Evolutionary conservation across 2,113 vertebrate genomes (phyloP).

Genomic region (Aplodontia rufa): DNA sequence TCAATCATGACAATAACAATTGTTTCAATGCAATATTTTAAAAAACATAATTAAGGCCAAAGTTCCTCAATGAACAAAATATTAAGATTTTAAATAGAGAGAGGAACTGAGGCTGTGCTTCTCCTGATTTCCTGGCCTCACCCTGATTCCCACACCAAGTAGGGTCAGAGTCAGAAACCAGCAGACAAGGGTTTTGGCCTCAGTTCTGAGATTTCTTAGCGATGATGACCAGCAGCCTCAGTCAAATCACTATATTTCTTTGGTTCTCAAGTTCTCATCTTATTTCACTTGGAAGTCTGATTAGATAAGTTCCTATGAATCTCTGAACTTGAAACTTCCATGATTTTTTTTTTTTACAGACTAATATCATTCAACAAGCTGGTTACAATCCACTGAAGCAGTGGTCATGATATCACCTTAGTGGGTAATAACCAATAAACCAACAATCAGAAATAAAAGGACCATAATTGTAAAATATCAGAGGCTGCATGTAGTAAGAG

Average conservation of each 20-base stretch:
- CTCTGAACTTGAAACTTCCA: background rate
- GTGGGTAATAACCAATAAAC: too few species aligned
- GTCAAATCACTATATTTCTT: background rate
- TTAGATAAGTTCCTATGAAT: background rate
- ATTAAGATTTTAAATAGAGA: constrained; percentile 3
- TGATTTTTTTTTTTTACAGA: background rate
- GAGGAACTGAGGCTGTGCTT: background rate
- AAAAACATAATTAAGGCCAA: background rate
- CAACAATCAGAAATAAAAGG: too few species aligned
- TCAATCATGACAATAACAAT: background rate
- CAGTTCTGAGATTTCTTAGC: background rate
- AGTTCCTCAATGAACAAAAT: background rate
- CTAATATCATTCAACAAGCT: too few species aligned
- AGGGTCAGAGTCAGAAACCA: background rate
- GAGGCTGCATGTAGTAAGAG: too few species aligned
- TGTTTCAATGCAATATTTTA: background rate
- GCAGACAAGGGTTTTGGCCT: background rate
- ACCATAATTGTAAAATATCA: too few species aligned
- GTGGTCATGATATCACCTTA: too few species aligned
- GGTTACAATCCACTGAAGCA: too few species aligned
- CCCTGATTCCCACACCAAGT: background rate
- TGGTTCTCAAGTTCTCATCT: background rate
- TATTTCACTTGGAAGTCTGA: background rate
- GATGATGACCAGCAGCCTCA: background rate
- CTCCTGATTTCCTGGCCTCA: background rate